Percentiles rank a stretch among this genome's conserved stretches.
These are phyloP conservation scores for Rhabdomys dilectus DNA, from an alignment of 2,113 vertebrate species.

Conservation along the genomic window DNA sequence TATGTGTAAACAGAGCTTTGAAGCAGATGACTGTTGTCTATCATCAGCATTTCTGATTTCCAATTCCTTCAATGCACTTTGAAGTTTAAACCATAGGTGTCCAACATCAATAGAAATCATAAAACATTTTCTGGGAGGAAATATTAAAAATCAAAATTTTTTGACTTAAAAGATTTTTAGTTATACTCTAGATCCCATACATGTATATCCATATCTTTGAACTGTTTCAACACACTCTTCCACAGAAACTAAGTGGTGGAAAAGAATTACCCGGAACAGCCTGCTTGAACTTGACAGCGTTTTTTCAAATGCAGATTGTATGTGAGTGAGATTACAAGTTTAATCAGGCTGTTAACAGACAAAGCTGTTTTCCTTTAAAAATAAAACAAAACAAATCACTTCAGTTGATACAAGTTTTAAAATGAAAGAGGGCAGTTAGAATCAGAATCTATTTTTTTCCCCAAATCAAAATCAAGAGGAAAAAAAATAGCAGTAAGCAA, in stretches of 20 bases:
- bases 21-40: neutral
- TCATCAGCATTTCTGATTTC: conserved; percentile 9
- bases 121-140: neutral
- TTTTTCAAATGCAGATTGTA: neutral
- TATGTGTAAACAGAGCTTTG: neutral
- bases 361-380: neutral
- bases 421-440: conserved; percentile 26
- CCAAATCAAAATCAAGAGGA: neutral
- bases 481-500: neutral
- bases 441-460: neutral
- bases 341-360: neutral
- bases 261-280: neutral
- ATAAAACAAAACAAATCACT: neutral
- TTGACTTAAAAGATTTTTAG: neutral
- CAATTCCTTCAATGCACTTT: neutral
- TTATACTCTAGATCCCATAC: neutral
- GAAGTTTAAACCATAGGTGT: conserved; percentile 15
- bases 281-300: neutral
- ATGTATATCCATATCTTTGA: neutral
- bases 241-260: neutral
- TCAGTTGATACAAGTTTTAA: neutral
- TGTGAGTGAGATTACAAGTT: neutral
- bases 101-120: neutral
- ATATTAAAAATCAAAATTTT: neutral
- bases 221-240: neutral